Base-by-base conservation (phyloP, 1,140 invertebrate species). In the Ctenoplectra terminalis region DNA sequence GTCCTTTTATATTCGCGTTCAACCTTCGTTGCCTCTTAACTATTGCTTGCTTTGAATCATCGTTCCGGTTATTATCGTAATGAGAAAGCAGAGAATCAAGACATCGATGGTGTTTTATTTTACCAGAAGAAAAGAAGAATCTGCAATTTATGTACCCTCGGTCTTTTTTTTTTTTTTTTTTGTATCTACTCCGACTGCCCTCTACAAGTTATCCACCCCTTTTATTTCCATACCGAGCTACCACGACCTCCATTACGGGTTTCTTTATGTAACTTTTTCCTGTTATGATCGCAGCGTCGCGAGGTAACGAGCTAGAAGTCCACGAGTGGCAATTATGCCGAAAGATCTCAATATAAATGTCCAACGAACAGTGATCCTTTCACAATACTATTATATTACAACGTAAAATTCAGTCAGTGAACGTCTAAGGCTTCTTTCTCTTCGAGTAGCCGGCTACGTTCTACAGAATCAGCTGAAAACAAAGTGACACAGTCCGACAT, bases 261-360 rank as follows among this genome's bases (percentile, higher is more conserved):
- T 60, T 31, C 54, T 60, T 73, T 34, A 15, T 34, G 11, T n/a
- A 60, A 60, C 71, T 34, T 73, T 58, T 60, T 46, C 29, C 20
- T 60, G 34, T 58, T 58, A 69, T 0, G n/a, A 43, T 46, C 64
- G 23, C 11, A 46, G 66, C 29, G 29, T 50, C 34, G 23, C 31
- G 31, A 26, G 31, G 7, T 54, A n/a, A 34, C 48, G 67, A 70
- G 31, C 20, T 26, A 70, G 23, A 52, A 20, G 29, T 34, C 29
- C 5, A 34, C 37, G 40, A 73, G 54, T 8, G 34, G 29, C 40
- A 46, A 73, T 73, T 73, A 60, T n/a, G 9, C 5, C 37, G 29
- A 31, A 8, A 15, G 26, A 20, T 37, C 34, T 40, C 34, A 7
- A 26, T 26, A 26, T 37, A 71, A 40, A 71, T 40, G 15, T 56